Evolutionary conservation across 2,113 vertebrate genomes (phyloP).

Genomic region (Emydura subglobosa): DNA sequence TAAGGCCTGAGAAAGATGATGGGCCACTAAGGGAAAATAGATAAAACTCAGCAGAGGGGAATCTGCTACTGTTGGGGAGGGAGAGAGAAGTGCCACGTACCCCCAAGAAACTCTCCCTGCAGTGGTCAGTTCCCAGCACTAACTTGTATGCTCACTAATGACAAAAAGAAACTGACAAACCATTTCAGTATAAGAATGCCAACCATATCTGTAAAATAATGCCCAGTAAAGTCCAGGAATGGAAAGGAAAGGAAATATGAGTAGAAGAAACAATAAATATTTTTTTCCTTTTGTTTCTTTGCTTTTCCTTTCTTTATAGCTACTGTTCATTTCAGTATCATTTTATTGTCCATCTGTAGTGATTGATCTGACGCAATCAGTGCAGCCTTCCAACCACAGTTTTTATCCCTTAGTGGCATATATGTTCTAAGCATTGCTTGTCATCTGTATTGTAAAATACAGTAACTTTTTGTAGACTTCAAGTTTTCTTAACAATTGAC

Average conservation of each 20-base stretch:
- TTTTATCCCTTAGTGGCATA: no score
- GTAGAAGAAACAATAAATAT: background rate
- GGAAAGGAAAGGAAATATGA: background rate
- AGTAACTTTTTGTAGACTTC: background rate
- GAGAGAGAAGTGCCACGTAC: no score
- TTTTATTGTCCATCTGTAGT: background rate
- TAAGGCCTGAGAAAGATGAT: no score
- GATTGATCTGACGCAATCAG: background rate
- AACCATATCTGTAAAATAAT: background rate
- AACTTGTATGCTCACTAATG: no score
- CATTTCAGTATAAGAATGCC: background rate
- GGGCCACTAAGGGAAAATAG: no score
- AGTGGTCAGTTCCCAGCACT: no score
- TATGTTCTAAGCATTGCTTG: background rate
- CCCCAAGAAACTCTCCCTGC: no score
- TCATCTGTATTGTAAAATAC: conserved; percentile 21
- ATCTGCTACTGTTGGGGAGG: no score
- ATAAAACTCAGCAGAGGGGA: no score
- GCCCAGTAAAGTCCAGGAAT: background rate
- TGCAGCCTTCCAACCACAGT: no score
- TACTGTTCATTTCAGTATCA: background rate
- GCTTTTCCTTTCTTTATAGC: background rate
- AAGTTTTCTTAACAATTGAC: background rate
- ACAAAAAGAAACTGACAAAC: no score
- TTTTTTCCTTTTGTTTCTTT: background rate